phyloP scores from a whole-genome alignment of 2,888 invertebrate genomes.

The Cerceris ruficornis region DNA sequence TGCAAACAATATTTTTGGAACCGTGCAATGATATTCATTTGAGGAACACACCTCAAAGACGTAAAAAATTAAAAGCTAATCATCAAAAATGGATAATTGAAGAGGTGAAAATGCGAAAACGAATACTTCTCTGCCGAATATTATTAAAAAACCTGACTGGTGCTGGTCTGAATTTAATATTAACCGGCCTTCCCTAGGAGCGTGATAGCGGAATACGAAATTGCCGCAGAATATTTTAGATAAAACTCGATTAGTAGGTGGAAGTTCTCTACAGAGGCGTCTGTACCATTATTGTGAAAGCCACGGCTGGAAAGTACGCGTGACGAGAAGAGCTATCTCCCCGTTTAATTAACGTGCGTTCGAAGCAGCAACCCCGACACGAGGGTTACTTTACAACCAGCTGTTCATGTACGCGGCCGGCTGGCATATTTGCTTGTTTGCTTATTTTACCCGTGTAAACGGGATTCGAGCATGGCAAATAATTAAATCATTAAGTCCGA shows the following conservation, averaged over 20 bases:
- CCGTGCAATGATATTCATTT: too few relatives aligned
- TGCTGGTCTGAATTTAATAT: constrained; percentile 49
- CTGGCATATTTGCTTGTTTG: constrained; percentile 18
- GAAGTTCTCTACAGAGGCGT: constrained; percentile 61
- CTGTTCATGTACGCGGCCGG: constrained; percentile 30
- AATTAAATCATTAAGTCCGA: not conserved
- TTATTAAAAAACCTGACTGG: constrained; percentile 42
- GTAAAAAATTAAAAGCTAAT: too few relatives aligned
- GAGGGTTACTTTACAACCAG: constrained; percentile 55
- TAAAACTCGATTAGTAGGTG: constrained; percentile 65
- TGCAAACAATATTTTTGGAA: too few relatives aligned
- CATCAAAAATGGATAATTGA: too few relatives aligned
- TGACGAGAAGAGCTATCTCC: constrained; percentile 60
- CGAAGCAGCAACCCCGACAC: constrained; percentile 39
- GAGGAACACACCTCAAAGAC: too few relatives aligned
- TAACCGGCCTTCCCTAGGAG: constrained; percentile 34
- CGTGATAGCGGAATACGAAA: constrained; percentile 39
- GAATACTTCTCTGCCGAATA: constrained; percentile 1
- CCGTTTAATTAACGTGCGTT: constrained; percentile 66
- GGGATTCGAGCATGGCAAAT: constrained; percentile 7
- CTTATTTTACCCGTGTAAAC: constrained; percentile 21
- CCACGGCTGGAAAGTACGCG: constrained; percentile 64
- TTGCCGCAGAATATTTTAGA: constrained; percentile 66
- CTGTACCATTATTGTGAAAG: constrained; percentile 66
- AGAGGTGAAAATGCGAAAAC: too few relatives aligned